phyloP scores from a whole-genome alignment of 1,140 invertebrate species.

The Chionoecetes opilio region DNA sequence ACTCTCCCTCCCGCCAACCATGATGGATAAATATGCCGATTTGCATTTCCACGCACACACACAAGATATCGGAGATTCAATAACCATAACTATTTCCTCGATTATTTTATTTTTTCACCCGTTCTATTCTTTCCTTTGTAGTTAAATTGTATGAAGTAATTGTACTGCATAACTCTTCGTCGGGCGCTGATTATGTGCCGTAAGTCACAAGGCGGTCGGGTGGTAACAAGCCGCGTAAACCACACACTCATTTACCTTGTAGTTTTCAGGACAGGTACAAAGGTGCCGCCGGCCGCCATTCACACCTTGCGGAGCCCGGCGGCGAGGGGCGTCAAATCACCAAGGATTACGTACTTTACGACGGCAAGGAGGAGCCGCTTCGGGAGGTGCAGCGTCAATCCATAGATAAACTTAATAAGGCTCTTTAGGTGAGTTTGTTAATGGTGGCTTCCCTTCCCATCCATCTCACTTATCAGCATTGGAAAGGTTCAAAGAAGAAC shows the following conservation, averaged over 20 bases:
- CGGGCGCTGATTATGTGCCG: neutral
- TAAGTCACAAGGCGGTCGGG: neutral
- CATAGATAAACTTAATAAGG: too few species aligned
- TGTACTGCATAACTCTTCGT: neutral
- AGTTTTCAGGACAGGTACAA: neutral
- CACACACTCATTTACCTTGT: neutral
- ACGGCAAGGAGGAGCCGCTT: too few species aligned
- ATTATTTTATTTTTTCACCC: neutral
- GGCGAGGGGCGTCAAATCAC: neutral
- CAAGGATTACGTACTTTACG: neutral
- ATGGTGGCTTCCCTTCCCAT: too few species aligned
- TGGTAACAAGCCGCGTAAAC: neutral
- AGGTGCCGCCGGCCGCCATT: neutral
- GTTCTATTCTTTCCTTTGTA: neutral
- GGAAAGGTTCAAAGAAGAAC: too few species aligned
- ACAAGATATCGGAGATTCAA: neutral
- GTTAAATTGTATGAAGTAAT: constrained; percentile 9
- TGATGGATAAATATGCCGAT: neutral
- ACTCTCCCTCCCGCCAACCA: neutral
- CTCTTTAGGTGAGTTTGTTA: too few species aligned
- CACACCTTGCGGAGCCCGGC: neutral
- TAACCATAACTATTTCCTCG: neutral
- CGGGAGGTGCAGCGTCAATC: too few species aligned
- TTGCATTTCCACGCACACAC: constrained; percentile 27
- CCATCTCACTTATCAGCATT: too few species aligned